Percentiles rank a stretch among this genome's conserved stretches.
Conservation (phyloP, 1,140 invertebrate genomes). For the Lepidurus couesii region DNA sequence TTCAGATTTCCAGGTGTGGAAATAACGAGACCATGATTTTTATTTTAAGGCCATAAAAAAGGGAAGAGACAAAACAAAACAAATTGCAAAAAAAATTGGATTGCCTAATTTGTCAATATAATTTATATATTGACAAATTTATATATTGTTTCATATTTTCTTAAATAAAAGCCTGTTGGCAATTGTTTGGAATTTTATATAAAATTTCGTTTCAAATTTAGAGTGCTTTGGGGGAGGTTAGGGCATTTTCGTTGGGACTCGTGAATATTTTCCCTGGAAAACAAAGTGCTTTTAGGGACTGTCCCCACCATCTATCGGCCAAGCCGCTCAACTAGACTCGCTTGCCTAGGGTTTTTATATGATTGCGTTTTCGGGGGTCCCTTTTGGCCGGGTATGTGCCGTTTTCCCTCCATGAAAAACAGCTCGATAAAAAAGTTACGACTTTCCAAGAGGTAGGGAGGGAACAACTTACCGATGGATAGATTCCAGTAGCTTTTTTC, state of each 20-base stretch:
- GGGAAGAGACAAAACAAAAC: background rate
- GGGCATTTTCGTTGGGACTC: too few relatives aligned
- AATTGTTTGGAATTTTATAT: too few relatives aligned
- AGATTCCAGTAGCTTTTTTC: constrained; percentile 18
- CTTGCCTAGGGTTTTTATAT: background rate
- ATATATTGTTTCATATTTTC: too few relatives aligned
- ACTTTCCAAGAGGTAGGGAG: constrained; percentile 21
- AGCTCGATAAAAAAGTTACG: constrained; percentile 19
- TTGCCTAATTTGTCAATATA: too few relatives aligned
- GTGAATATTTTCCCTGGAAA: background rate
- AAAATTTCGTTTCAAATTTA: too few relatives aligned
- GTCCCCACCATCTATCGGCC: constrained; percentile 13
- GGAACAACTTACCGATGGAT: constrained; percentile 14
- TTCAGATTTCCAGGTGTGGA: background rate
- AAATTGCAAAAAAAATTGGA: too few relatives aligned
- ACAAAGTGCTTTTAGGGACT: constrained; percentile 14
- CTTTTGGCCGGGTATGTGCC: constrained; percentile 5
- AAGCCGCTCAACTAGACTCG: background rate
- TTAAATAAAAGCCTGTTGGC: too few relatives aligned
- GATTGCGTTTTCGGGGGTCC: constrained; percentile 8
- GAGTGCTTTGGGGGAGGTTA: too few relatives aligned
- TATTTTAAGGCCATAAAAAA: background rate
- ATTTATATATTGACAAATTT: too few relatives aligned
- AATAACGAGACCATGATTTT: constrained; percentile 10
- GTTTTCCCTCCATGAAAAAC: constrained; percentile 18